phyloP scores from a whole-genome alignment of 2,113 vertebrate species.

The Peromyscus californicus region DNA sequence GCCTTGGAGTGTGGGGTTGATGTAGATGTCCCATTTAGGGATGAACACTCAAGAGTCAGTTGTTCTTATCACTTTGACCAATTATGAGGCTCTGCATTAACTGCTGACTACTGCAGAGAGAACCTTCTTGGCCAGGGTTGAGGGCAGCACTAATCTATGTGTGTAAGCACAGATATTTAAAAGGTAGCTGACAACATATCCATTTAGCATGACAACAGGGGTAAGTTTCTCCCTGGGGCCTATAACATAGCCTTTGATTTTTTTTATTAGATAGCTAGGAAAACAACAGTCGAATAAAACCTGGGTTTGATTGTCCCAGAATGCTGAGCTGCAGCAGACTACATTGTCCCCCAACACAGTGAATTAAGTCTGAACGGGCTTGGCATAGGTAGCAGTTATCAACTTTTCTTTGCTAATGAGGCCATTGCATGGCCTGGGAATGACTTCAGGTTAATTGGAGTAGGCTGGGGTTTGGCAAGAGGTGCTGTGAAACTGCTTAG shows the following conservation, averaged over 20 bases:
- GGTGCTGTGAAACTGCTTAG: neutral
- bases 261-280: constrained; percentile 4
- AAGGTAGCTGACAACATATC: neutral
- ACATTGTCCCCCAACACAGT: neutral
- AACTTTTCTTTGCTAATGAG: constrained; percentile 25
- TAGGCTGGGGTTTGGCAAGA: neutral
- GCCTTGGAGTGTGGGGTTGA: neutral
- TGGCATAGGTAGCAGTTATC: neutral
- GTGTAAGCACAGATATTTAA: neutral
- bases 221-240: neutral
- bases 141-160: neutral
- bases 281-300: neutral
- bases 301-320: neutral
- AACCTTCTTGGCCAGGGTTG: neutral
- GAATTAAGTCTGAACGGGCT: neutral
- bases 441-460: neutral
- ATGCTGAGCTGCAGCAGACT: neutral
- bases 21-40: neutral
- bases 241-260: neutral
- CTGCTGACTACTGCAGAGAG: neutral
- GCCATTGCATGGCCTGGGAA: neutral
- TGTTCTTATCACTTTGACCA: neutral
- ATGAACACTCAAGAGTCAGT: neutral
- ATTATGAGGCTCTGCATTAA: neutral
- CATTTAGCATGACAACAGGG: neutral